Evolutionary conservation across 2,888 invertebrate genomes (phyloP), one percentile per base, ranked within the genome.

Genomic region (Dendrolimus pini): DNA sequence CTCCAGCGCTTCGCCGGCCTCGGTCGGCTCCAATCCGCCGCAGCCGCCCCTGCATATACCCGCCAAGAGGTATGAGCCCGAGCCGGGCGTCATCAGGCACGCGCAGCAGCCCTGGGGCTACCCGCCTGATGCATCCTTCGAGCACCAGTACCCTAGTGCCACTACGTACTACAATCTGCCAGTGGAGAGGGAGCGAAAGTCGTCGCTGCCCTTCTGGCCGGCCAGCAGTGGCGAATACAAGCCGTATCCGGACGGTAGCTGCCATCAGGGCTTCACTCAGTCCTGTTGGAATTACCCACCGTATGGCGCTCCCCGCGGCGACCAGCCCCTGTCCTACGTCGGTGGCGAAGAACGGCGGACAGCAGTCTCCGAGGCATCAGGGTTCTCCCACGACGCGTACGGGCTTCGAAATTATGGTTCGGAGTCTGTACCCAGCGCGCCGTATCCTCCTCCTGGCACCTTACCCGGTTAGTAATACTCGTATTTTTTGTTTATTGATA

Each of bases 1-100:
- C 62, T 86, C 90, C 75, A 87, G 87, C 89, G 89, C 87, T 77
- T 87, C 92, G 78, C 93, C 93, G 75, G 85, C 93, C 62, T 89
- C 90, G 61, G 93, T 93, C 57, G 92, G 94, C 78, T 94, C 93
- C 79, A 93, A 94, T 85, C 93, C 95, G 61, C 94, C 94, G 62
- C 94, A 94, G 75, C 96, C 96, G 59, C 96, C 95, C 64, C 92
- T 97, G 65, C 97, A 97, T 92, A 97, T 97, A 88, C 97, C 97
- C 67, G 97, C 97, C 76, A 97, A 97, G 88, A 93, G 96, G 69
- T 94, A 91, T 78, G 91, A 92, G 66, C 92, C 92, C 61, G 93
- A 93, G 75, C 93, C 93, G 57, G 94, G 95, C 55, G 96, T 96
- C 74, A 95, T 95, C 75, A 91, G 95, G 67, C 95, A 95, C 88